Base-by-base conservation (phyloP, 2,113 vertebrate genomes). In the Oophaga pumilio region DNA sequence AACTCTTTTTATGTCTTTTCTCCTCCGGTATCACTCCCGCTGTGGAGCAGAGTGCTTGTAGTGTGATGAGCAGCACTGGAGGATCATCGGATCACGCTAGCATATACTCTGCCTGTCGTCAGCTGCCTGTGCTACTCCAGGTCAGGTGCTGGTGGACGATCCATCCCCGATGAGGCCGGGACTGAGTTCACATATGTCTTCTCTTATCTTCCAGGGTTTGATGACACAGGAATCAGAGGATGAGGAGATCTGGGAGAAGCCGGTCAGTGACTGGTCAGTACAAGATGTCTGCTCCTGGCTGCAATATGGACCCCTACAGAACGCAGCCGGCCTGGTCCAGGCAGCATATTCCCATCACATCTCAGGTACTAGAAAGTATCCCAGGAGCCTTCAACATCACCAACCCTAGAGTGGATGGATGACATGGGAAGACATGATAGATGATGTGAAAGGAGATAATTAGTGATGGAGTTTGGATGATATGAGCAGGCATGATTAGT, bases 201-300 rank as follows among this genome's bases (percentile, higher is more conserved):
- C 26, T 53, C 76, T 14, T 79, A 11, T 79, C 14, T 12, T 86
- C 15, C 62, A 68, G 76, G 33, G 26, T 57, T 28, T 57, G 2
- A 14, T 17, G 53, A 20, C 78, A n/a, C 79, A 76, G 43, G 22
- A 15, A 2, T 82, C 64, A 1, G 53, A 57, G 14, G 86, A 87
- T 8, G 86, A 87, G 66, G 71, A 82, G 13, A 57, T 87, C 18
- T 87, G 86, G 86, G 86, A 87, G 68, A 87, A 87, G 50, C 86
- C 88, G 0, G 94, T 92, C 64, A 93, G 92, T 0, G 66, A 66
- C 49, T 95, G 95, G 95, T 93, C 94, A 0, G 93, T 95, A 88
- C 89, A 91, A 13, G 94, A 95, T 0, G 95, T 95, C 49, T 78
- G 92, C 85, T 90, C 89, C 50, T 95, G 95, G 95, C 82, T 94